phyloP scores from a whole-genome alignment of 2,888 invertebrate species.

The Tineola bisselliella region DNA sequence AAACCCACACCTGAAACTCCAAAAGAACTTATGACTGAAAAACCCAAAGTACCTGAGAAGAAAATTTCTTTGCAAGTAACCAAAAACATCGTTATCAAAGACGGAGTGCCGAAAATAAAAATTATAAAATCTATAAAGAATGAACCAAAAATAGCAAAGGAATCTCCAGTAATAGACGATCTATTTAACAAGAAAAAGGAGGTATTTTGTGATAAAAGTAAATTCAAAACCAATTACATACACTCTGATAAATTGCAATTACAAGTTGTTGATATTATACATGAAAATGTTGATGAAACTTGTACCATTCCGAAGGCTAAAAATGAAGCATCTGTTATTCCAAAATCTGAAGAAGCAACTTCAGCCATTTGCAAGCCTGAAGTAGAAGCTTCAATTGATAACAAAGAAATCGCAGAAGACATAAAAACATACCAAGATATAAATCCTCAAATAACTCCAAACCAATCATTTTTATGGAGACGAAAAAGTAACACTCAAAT shows the following conservation, averaged over 20 bases:
- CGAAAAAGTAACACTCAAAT: slow-evolving; percentile 52
- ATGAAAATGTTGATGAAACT: slow-evolving; percentile 47
- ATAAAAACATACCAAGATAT: slow-evolving; percentile 37
- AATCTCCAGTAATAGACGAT: slow-evolving; percentile 20
- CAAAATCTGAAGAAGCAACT: too few species aligned
- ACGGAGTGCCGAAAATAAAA: slow-evolving; percentile 63
- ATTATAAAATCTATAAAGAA: slow-evolving; percentile 39
- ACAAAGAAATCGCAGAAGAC: slow-evolving; percentile 20
- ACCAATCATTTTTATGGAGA: slow-evolving; percentile 74
- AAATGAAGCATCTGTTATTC: too few species aligned
- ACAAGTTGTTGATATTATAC: slow-evolving; percentile 56
- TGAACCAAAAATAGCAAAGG: slow-evolving; percentile 27
- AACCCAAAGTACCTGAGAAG: slow-evolving; percentile 71
- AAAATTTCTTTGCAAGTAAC: slow-evolving; percentile 63
- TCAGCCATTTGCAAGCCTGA: background rate
- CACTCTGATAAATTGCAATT: slow-evolving; percentile 54
- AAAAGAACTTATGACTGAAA: slow-evolving; percentile 44
- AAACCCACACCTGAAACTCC: slow-evolving; percentile 32
- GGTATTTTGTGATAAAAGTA: slow-evolving; percentile 49
- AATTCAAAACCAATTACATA: slow-evolving; percentile 57
- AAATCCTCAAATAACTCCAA: slow-evolving; percentile 61
- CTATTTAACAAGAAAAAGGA: slow-evolving; percentile 34
- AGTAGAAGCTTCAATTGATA: slow-evolving; percentile 1
- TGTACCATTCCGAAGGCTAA: slow-evolving; percentile 12
- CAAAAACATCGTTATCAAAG: slow-evolving; percentile 61